phyloP scores from a whole-genome alignment of 2,797 vertebrate genomes.

The Sebastes hopkinsi region DNA sequence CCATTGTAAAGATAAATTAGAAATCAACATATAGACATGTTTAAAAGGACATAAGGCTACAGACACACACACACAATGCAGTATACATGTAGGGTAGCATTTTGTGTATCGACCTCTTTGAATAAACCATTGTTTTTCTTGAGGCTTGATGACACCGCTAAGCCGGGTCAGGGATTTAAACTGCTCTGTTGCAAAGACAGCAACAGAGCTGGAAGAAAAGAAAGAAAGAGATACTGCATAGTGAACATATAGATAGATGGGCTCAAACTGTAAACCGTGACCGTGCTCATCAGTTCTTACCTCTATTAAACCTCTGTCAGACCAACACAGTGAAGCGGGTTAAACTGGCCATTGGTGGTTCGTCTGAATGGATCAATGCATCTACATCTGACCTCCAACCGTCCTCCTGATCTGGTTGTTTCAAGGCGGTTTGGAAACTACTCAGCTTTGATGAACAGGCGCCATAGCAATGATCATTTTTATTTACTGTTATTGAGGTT shows the following conservation, averaged over 20 bases:
- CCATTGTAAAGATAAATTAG: neutral
- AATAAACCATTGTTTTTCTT: slow-evolving; percentile 18
- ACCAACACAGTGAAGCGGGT: neutral
- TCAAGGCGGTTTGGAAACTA: neutral
- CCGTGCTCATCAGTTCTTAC: neutral
- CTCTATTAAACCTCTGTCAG: neutral
- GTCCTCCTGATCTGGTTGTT: neutral
- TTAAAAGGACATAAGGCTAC: neutral
- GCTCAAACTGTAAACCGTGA: neutral
- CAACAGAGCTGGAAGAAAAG: neutral
- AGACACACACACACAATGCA: neutral
- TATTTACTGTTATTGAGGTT: neutral
- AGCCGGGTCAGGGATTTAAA: slow-evolving; percentile 16
- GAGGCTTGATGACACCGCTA: slow-evolving; percentile 14
- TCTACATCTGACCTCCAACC: slow-evolving; percentile 1
- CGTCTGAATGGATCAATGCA: slow-evolving; percentile 14
- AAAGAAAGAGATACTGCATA: neutral
- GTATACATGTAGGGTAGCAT: neutral
- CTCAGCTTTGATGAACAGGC: neutral
- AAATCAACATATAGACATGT: slow-evolving; percentile 23
- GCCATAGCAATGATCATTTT: neutral
- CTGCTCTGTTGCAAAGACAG: slow-evolving; percentile 11
- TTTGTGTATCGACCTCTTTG: neutral
- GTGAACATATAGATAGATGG: slow-evolving; percentile 4
- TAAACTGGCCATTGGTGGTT: neutral